A percentile compares a stretch with the other conserved stretches of the same genome.
Evolutionary conservation across 2,888 invertebrate species (phyloP).

Genomic region (Amblyjoppa proteus): DNA sequence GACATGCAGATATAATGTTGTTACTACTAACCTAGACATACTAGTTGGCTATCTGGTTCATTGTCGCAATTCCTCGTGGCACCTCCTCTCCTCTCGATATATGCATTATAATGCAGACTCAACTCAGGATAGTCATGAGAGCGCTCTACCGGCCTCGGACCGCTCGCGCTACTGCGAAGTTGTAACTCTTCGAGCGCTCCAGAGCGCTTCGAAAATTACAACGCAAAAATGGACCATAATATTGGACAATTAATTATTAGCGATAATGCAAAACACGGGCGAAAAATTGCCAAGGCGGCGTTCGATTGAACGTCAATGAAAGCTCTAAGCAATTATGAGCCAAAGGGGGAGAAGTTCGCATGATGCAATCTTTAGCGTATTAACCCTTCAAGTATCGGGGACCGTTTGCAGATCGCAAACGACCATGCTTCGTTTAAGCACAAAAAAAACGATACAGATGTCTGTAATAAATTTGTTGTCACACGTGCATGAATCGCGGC

Average conservation of each 20-base stretch:
- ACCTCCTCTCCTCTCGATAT: constrained; percentile 20
- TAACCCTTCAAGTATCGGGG: too few relatives aligned
- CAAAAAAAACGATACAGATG: too few relatives aligned
- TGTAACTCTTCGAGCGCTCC: neutral
- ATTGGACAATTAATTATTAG: neutral
- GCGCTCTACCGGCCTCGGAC: constrained; percentile 55
- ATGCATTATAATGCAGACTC: constrained; percentile 40
- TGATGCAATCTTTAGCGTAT: too few relatives aligned
- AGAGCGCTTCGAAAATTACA: neutral
- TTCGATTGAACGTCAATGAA: neutral
- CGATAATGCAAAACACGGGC: neutral
- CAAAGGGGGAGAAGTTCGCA: neutral
- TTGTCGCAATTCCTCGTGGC: constrained; percentile 76
- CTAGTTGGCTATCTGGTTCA: constrained; percentile 80
- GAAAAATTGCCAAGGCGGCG: neutral
- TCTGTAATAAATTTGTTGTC: too few relatives aligned
- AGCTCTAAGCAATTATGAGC: neutral
- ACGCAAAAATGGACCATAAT: neutral
- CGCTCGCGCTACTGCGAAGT: constrained; percentile 32
- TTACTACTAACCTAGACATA: constrained; percentile 82
- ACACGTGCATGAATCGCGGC: too few relatives aligned
- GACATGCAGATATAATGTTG: constrained; percentile 76
- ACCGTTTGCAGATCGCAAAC: too few relatives aligned
- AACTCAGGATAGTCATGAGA: constrained; percentile 51
- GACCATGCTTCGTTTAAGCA: too few relatives aligned